These are phyloP conservation scores for Chaetogeoica ovagalla DNA, from an alignment of 2,888 invertebrate species.

Conservation along the genomic window DNA sequence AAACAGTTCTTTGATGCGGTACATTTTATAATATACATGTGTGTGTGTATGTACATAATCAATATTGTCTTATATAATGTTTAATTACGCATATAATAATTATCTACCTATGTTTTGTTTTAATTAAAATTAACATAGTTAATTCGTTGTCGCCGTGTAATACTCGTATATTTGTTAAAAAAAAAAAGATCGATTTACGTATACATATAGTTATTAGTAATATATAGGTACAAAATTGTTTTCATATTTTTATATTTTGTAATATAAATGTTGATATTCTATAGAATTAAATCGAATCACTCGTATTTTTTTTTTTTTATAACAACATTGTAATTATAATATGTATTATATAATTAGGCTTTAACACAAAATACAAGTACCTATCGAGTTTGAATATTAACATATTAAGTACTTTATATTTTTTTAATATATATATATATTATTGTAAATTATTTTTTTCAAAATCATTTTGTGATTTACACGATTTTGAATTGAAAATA, in stretches of 20 bases:
- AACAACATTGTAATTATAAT: background rate
- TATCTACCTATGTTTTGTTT: background rate
- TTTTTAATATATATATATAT: too few species aligned
- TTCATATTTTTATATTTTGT: background rate
- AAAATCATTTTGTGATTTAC: too few species aligned
- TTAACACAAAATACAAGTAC: background rate
- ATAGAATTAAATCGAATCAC: too few species aligned
- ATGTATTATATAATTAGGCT: background rate
- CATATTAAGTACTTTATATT: too few species aligned
- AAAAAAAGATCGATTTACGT: background rate
- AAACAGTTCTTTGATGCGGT: background rate
- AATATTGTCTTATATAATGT: background rate
- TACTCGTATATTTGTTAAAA: background rate
- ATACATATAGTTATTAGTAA: background rate
- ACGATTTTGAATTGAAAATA: too few species aligned
- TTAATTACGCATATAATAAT: background rate
- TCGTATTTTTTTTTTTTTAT: too few species aligned
- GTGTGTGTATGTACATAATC: conserved; percentile 17
- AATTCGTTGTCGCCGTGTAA: background rate
- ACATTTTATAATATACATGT: background rate
- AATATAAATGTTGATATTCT: background rate
- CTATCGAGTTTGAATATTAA: too few species aligned
- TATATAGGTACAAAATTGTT: background rate
- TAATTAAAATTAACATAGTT: conserved; percentile 15
- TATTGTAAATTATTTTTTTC: too few species aligned